phyloP scores from a whole-genome alignment of 1,140 invertebrate species.

The Anoplolepis gracilipes region DNA sequence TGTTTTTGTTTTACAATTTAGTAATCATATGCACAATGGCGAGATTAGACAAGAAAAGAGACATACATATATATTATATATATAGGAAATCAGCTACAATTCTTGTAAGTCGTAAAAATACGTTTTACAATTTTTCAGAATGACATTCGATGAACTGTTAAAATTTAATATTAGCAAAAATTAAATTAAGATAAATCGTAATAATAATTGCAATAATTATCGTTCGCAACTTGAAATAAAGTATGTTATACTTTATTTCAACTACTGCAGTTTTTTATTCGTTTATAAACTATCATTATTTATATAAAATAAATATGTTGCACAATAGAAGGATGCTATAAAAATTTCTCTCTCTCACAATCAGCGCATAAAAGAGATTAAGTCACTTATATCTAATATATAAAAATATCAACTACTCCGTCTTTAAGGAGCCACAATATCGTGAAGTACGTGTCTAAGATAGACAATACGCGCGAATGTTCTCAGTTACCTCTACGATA shows the following conservation, averaged over 20 bases:
- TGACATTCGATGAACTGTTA: neutral
- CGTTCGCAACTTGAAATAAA: neutral
- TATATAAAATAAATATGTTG: slow-evolving; percentile 28
- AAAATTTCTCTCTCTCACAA: slow-evolving; percentile 31
- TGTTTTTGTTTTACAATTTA: slow-evolving; percentile 22
- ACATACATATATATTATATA: neutral
- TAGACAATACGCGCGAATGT: slow-evolving; percentile 1
- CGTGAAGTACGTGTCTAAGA: neutral
- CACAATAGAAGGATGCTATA: slow-evolving; percentile 24
- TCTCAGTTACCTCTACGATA: slow-evolving; percentile 53
- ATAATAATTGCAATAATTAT: slow-evolving; percentile 4
- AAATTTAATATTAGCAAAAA: slow-evolving; percentile 25
- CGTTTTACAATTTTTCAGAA: slow-evolving; percentile 2
- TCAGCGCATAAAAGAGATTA: slow-evolving; percentile 25
- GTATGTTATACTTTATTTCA: neutral
- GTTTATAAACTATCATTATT: slow-evolving; percentile 17
- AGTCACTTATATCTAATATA: slow-evolving; percentile 47
- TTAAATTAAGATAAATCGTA: slow-evolving; percentile 14
- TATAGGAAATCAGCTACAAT: slow-evolving; percentile 16
- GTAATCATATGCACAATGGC: neutral
- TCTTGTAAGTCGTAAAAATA: slow-evolving; percentile 20
- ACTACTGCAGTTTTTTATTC: slow-evolving; percentile 11
- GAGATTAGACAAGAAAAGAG: slow-evolving; percentile 23
- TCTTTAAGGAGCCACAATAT: slow-evolving; percentile 48
- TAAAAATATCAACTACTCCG: slow-evolving; percentile 51